Base-by-base conservation (phyloP, 35 echinoderm and acorn worm species). In the Ophiothrix spiculata region DNA sequence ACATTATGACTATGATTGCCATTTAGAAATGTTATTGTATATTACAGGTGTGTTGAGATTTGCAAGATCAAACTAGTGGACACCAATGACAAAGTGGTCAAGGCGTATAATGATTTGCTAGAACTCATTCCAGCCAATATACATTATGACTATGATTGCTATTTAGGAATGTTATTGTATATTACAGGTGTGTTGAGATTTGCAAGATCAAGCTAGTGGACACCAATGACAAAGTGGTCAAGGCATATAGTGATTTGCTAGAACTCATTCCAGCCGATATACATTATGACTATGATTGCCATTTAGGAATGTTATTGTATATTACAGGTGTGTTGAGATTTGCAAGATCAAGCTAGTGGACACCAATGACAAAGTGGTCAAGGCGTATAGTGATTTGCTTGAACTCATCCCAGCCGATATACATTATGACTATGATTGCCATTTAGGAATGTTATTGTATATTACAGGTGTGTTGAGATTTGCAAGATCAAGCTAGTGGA, bases 31-130 rank as follows among this genome's bases (percentile, higher is more conserved):
- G n/a, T n/a, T n/a, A n/a, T n/a, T n/a, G n/a, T n/a, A n/a, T n/a
- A n/a, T 36, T 38, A 33, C 42, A 93, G 91, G n/a, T 92, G 92
- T 32, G 49, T 97, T 83, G 88, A 92, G 73, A 82, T 97, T 56
- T 97, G 87, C 38, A 93, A 86, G 56, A 89, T 79, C 85, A 88
- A 93, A 54, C 75, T 97, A 73, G 79, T 88, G 0, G 93, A 84
- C 84, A 93, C 56, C 74, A 79, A 93, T 81, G 29, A 76, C 41
- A 85, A 75, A 25, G 84, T 97, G 84, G 63, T 25, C 38, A 83
- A 83, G 1, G 87, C 86, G 16, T 97, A 90, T 83, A 89, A 87
- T 10, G 75, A 83, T 46, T 83, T 97, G 13, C 78, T 97, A 23
- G 84, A 89, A 21, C 83, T 60, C 41, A 74, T 97, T 37, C 94